Base-by-base conservation (phyloP, 2,888 invertebrate genomes). In the Ophion ventricosus region DNA sequence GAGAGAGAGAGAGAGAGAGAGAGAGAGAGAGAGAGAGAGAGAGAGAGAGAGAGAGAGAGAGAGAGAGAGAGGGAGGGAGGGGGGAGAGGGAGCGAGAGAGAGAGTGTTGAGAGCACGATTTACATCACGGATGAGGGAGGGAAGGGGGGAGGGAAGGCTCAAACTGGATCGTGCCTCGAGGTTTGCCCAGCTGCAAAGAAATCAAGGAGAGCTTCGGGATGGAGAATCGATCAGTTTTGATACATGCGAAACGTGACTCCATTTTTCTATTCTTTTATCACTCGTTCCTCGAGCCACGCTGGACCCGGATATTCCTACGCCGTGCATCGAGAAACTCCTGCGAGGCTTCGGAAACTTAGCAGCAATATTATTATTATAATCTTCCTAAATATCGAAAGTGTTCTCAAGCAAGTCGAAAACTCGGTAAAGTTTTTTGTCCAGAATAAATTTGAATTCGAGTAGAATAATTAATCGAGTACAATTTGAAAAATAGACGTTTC, bases 181-280 rank as follows among this genome's bases (percentile, higher is more conserved):
- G 49, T 70, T 75, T 35, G 26, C 43, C 25, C 61, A 7, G 43
- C 61, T 66, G 56, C 64, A 63, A 35, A 43, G 43, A 73, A 74
- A 35, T n/a, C n/a, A 56, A 57, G 23, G 26, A 49, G 57, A 74
- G 29, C 59, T 61, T 25, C 56, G 69, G 64, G 59, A 75, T n/a
- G 76, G 73, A 80, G 80, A 81, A 78, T 84, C 77, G 84, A 84
- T 84, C 81, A 81, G 74, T 81, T 84, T 81, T 66, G 84, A 84
- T 84, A 84, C 67, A 84, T 63, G 70, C 64, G 78, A 78, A 84
- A 84, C 84, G 84, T 84, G 84, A 84, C 84, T 84, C 63, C 49
- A 78, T 78, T 78, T 76, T 61, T 70, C 74, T 61, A 29, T 74
- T 72, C 64, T 79, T 35, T 79, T 74, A 64, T 80, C 73, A 57